These are phyloP conservation scores for Rhagologus leucostigma DNA, from an alignment of 2,113 vertebrate species.

Conservation along the genomic window DNA sequence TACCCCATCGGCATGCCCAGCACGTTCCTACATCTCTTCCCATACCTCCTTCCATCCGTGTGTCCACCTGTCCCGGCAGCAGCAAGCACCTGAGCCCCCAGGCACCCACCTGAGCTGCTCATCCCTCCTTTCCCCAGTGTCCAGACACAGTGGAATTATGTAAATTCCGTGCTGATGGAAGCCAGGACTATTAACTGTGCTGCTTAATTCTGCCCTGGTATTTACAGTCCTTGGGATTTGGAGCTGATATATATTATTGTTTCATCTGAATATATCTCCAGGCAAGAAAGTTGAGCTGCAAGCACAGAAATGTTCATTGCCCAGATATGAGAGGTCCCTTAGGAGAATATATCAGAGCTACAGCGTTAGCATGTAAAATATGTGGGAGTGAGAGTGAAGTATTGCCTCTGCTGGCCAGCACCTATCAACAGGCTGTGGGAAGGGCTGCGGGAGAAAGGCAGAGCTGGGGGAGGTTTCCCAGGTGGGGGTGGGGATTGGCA, in stretches of 20 bases:
- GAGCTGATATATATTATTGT: background rate
- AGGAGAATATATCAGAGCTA: background rate
- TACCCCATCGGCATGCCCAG: accelerated
- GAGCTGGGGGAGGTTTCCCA: background rate
- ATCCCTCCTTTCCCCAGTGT: background rate
- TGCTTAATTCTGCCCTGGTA: background rate
- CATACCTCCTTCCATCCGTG: background rate
- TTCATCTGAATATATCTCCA: background rate
- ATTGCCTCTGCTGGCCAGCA: background rate
- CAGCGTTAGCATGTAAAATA: background rate
- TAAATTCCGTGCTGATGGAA: background rate
- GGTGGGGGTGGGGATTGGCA: background rate
- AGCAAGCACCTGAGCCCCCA: background rate
- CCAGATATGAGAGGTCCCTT: background rate
- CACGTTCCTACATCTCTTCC: background rate
- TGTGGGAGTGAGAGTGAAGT: background rate
- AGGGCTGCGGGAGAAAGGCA: background rate
- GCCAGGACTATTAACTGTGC: background rate
- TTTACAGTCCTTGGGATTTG: background rate
- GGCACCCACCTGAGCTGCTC: background rate
- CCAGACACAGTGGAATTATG: background rate
- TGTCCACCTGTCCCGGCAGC: background rate
- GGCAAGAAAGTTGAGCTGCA: background rate
- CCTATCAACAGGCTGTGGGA: background rate
- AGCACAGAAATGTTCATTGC: background rate